phyloP scores from a whole-genome alignment of 2,797 vertebrate species.

The Pterois miles region DNA sequence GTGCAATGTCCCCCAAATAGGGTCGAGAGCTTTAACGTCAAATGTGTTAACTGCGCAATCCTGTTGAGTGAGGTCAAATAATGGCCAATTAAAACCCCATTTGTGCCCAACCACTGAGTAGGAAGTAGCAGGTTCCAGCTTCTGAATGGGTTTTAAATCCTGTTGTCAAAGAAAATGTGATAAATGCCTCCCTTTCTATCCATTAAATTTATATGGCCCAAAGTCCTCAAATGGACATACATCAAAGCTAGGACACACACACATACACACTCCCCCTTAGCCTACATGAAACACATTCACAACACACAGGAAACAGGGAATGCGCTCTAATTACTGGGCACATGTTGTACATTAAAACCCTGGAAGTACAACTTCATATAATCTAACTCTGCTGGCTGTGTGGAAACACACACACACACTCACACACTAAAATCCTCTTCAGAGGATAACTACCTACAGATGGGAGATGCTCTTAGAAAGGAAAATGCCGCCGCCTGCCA shows the following conservation, averaged over 20 bases:
- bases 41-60: conserved; percentile 69
- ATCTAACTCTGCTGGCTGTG: conserved; percentile 71
- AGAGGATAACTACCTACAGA: conserved; percentile 77
- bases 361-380: conserved; percentile 82
- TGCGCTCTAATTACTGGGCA: conserved; percentile 79
- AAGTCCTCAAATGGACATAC: conserved; percentile 75
- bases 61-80: conserved; percentile 68
- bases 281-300: conserved; percentile 70
- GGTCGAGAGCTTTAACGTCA: conserved; percentile 40
- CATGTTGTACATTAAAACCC: conserved; percentile 80
- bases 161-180: conserved; percentile 72
- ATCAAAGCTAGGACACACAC: conserved; percentile 73
- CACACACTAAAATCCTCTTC: conserved; percentile 62
- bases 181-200: conserved; percentile 74
- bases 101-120: conserved; percentile 49
- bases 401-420: conserved; percentile 44
- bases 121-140: conserved; percentile 59
- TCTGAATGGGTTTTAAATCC: conserved; percentile 65
- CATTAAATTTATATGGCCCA: conserved; percentile 75
- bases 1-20: conserved; percentile 25
- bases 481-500: conserved; percentile 46
- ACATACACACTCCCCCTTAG: conserved; percentile 34
- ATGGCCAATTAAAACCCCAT: conserved; percentile 73
- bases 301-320: conserved; percentile 78
- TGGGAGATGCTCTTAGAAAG: conserved; percentile 70